Evolutionary conservation across 2,797 vertebrate genomes (phyloP).

Genomic region (Coregonus suidteri): DNA sequence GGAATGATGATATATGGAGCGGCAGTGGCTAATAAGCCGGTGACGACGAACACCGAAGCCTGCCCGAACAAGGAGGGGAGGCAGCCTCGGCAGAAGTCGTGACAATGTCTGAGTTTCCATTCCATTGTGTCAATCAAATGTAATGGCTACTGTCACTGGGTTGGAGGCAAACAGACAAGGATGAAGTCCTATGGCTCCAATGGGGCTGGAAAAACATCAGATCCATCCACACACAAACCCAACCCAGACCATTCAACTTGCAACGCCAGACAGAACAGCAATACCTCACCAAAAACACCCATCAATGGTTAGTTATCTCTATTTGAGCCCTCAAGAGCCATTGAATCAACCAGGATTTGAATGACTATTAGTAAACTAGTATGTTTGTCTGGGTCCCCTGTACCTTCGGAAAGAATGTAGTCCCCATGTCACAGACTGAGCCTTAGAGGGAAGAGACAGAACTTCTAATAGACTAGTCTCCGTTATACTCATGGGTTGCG

Average conservation of each 20-base stretch:
- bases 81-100: too few species aligned
- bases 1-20: too few species aligned
- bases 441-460: conserved; percentile 14
- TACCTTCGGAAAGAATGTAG: conserved; percentile 55
- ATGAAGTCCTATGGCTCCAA: conserved; percentile 52
- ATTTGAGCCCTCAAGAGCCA: conserved; percentile 30
- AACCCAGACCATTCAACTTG: conserved; percentile 2
- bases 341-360: conserved; percentile 45
- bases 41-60: too few species aligned
- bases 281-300: not conserved
- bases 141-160: conserved; percentile 39
- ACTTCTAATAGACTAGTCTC: conserved; percentile 11
- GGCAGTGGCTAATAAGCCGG: too few species aligned
- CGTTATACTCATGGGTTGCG: conserved; percentile 34
- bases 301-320: conserved; percentile 16
- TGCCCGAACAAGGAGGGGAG: too few species aligned
- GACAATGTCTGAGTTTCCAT: conserved; percentile 23
- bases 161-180: conserved; percentile 37
- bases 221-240: conserved; percentile 39
- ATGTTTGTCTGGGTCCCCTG: conserved; percentile 35
- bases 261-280: conserved; percentile 1
- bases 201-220: conserved; percentile 64
- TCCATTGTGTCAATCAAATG: conserved; percentile 51
- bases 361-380: conserved; percentile 29
- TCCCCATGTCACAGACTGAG: conserved; percentile 24